These are phyloP conservation scores for Anodontia alba DNA, from an alignment of 2,888 invertebrate species.

Conservation along the genomic window DNA sequence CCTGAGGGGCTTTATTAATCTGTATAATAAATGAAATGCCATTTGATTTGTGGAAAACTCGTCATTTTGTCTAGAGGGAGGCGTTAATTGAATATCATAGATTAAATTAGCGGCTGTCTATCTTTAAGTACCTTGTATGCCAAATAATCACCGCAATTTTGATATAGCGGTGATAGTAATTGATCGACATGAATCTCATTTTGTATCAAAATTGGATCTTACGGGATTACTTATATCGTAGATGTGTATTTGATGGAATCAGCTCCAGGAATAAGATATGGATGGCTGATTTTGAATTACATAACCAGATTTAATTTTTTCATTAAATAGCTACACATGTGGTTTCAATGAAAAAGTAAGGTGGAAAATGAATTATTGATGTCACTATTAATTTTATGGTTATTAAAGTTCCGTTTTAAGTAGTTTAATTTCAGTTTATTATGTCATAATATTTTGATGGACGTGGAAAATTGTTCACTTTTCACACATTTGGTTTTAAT, in stretches of 20 bases:
- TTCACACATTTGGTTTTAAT: conserved; percentile 9
- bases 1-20: conserved; percentile 11
- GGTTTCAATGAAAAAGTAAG: conserved; percentile 10
- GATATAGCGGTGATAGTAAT: conserved; percentile 7
- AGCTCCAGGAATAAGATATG: neutral
- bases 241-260: conserved; percentile 17
- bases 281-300: neutral
- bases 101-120: conserved; percentile 21
- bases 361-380: conserved; percentile 28
- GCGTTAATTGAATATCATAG: conserved; percentile 13
- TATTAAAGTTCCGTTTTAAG: conserved; percentile 12
- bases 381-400: conserved; percentile 35
- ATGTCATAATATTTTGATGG: neutral
- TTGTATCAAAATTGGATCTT: conserved; percentile 16
- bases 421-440: conserved; percentile 24
- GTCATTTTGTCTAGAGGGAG: conserved; percentile 4
- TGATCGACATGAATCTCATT: neutral
- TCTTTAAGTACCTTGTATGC: conserved; percentile 1
- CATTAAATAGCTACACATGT: conserved; percentile 23
- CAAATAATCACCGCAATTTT: conserved; percentile 3
- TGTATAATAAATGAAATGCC: conserved; percentile 20
- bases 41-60: conserved; percentile 19
- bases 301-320: conserved; percentile 16
- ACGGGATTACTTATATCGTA: conserved; percentile 6
- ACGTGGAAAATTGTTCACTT: neutral